These are phyloP conservation scores for Minunthozetes semirufus DNA, from an alignment of 2,888 invertebrate species.

Conservation along the genomic window DNA sequence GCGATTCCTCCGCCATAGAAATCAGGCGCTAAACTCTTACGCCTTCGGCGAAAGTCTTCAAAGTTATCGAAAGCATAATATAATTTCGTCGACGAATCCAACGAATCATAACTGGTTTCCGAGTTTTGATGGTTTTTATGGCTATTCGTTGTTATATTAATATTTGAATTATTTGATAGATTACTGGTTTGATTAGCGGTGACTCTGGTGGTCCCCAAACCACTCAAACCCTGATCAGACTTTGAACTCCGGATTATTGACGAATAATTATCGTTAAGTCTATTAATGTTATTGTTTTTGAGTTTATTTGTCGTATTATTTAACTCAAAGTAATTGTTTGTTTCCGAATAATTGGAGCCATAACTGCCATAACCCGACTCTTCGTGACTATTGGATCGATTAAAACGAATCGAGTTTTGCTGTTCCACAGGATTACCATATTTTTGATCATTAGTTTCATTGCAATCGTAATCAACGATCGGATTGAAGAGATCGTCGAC, in stretches of 20 bases:
- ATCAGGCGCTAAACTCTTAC: constrained; percentile 37
- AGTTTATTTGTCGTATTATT: not conserved
- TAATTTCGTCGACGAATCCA: constrained; percentile 31
- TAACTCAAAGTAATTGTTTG: not conserved
- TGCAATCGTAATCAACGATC: constrained; percentile 16
- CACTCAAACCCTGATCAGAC: not conserved
- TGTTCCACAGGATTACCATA: not conserved
- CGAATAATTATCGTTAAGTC: not conserved
- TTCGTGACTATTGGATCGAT: not conserved
- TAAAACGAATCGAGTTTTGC: not conserved
- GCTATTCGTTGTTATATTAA: not conserved
- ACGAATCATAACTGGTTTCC: constrained; percentile 30
- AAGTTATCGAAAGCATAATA: constrained; percentile 39
- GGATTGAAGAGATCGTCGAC: constrained; percentile 24
- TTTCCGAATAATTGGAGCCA: not conserved
- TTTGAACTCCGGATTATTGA: not conserved
- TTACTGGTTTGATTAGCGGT: not conserved
- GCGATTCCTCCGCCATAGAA: constrained; percentile 40
- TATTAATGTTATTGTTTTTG: not conserved
- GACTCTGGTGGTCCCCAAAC: not conserved
- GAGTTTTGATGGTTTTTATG: not conserved
- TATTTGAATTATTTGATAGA: not conserved
- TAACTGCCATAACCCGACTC: not conserved
- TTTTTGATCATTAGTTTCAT: not conserved
- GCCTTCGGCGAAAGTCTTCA: constrained; percentile 38